Percentiles rank a stretch among this genome's conserved stretches.
Conservation (phyloP, 2,888 invertebrate genomes). For the Tipula lateralis region DNA sequence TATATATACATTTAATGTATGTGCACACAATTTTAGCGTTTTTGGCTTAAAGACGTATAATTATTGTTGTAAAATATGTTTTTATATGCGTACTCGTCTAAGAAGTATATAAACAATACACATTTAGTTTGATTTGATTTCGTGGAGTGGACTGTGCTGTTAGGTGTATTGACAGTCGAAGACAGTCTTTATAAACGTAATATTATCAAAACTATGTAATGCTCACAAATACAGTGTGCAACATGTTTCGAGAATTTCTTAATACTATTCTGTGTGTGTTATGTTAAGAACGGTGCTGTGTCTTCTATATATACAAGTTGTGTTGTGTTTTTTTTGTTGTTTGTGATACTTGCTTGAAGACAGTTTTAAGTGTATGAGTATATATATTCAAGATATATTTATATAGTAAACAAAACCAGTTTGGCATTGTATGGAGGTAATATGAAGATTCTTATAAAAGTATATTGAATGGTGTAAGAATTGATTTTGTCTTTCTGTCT, state of each 20-base stretch:
- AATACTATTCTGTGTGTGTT: background rate
- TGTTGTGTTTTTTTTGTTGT: background rate
- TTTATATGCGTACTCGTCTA: no score
- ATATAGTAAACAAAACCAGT: slow-evolving; percentile 4
- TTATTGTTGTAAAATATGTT: background rate
- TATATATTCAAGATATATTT: background rate
- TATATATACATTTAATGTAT: background rate
- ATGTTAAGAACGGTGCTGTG: background rate
- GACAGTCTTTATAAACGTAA: background rate
- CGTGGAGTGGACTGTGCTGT: background rate
- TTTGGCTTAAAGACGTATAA: background rate
- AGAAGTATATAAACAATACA: background rate
- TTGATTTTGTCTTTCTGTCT: background rate
- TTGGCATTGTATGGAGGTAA: slow-evolving; percentile 1
- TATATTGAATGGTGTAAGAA: slow-evolving; percentile 13
- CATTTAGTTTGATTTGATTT: background rate
- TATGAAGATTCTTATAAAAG: background rate
- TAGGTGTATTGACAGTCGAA: background rate
- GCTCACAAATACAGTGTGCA: background rate
- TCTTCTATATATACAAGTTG: background rate
- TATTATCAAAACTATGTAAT: background rate
- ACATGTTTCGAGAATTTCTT: background rate
- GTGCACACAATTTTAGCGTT: background rate
- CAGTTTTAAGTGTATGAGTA: background rate
- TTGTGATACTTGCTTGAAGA: background rate